phyloP scores from a whole-genome alignment of 2,113 vertebrate genomes.

The Poecilia latipinna region DNA sequence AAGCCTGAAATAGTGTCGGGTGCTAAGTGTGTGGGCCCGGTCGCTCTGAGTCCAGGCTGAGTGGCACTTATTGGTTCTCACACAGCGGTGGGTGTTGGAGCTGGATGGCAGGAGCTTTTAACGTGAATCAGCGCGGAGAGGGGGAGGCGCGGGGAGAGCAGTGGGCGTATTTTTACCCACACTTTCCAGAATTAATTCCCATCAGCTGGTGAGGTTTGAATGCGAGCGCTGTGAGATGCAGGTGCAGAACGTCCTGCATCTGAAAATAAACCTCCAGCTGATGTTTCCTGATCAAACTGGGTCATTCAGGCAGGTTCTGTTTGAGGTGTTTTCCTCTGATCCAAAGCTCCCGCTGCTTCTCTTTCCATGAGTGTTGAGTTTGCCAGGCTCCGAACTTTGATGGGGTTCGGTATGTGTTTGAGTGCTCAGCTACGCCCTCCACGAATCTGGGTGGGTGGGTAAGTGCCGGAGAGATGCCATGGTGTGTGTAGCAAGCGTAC shows the following conservation, averaged over 20 bases:
- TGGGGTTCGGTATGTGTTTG: constrained; percentile 11
- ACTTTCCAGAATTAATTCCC: constrained; percentile 28
- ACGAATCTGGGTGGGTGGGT: constrained; percentile 33
- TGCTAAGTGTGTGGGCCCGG: constrained; percentile 58
- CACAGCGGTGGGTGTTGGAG: constrained; percentile 66
- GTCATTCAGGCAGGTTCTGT: constrained; percentile 29
- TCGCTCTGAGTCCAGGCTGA: constrained; percentile 55
- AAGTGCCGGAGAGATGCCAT: constrained; percentile 45
- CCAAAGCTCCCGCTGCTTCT: constrained; percentile 21
- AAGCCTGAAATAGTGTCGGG: constrained; percentile 47
- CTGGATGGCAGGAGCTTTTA: constrained; percentile 66
- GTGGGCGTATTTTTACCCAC: constrained; percentile 43
- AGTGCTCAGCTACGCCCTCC: constrained; percentile 23
- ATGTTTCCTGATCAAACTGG: constrained; percentile 36
- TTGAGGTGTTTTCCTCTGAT: constrained; percentile 43
- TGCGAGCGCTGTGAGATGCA: constrained; percentile 8
- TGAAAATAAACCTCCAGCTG: constrained; percentile 1
- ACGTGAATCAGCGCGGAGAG: constrained; percentile 25
- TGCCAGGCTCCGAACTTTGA: constrained; percentile 2
- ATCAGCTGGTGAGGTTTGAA: constrained; percentile 8
- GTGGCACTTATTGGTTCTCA: constrained; percentile 61
- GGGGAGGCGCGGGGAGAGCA: constrained; percentile 46
- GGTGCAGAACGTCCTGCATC: neutral
- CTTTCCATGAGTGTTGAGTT: constrained; percentile 25
- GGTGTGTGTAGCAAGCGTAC: constrained; percentile 49